phyloP scores from a whole-genome alignment of 2,797 vertebrate species.

The Dipus sagitta region DNA sequence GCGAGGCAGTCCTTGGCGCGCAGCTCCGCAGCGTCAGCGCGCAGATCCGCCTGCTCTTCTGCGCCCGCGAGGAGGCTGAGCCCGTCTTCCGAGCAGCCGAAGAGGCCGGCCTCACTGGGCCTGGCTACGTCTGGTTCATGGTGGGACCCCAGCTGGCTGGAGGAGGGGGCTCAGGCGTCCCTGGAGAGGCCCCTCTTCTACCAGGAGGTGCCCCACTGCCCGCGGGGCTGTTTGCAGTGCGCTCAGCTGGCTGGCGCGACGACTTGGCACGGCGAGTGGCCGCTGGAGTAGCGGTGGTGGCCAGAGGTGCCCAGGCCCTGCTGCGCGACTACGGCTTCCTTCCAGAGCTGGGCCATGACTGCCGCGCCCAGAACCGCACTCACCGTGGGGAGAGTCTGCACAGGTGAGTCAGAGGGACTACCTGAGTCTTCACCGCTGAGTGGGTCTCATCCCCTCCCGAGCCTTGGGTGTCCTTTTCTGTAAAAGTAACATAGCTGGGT shows the following conservation, averaged over 20 bases:
- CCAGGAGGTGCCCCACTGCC: slow-evolving; percentile 89
- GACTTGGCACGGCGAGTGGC: slow-evolving; percentile 93
- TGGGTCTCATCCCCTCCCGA: too few relatives aligned
- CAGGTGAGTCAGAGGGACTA: slow-evolving; percentile 88
- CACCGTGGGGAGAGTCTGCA: slow-evolving; percentile 86
- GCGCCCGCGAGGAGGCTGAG: slow-evolving; percentile 96
- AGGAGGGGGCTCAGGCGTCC: slow-evolving; percentile 86
- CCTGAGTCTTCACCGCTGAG: neutral
- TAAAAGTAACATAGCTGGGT: neutral
- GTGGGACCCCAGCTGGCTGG: slow-evolving; percentile 93
- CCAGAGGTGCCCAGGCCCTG: slow-evolving; percentile 94
- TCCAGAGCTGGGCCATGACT: slow-evolving; percentile 95
- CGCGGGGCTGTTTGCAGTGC: slow-evolving; percentile 94
- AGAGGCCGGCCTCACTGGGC: slow-evolving; percentile 93
- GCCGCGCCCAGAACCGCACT: slow-evolving; percentile 94
- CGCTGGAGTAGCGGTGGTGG: slow-evolving; percentile 95
- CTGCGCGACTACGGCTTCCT: slow-evolving; percentile 94
- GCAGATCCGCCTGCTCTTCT: slow-evolving; percentile 97
- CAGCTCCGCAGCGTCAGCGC: slow-evolving; percentile 95
- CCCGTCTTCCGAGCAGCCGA: slow-evolving; percentile 93
- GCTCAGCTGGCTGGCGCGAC: slow-evolving; percentile 95
- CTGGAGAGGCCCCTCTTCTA: slow-evolving; percentile 87
- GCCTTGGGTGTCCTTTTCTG: slow-evolving; percentile 10
- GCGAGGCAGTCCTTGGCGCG: slow-evolving; percentile 91
- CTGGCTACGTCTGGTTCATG: slow-evolving; percentile 97